These are phyloP conservation scores for Speoplatyrhinus poulsoni DNA, from an alignment of 2,113 vertebrate genomes.

Conservation along the genomic window DNA sequence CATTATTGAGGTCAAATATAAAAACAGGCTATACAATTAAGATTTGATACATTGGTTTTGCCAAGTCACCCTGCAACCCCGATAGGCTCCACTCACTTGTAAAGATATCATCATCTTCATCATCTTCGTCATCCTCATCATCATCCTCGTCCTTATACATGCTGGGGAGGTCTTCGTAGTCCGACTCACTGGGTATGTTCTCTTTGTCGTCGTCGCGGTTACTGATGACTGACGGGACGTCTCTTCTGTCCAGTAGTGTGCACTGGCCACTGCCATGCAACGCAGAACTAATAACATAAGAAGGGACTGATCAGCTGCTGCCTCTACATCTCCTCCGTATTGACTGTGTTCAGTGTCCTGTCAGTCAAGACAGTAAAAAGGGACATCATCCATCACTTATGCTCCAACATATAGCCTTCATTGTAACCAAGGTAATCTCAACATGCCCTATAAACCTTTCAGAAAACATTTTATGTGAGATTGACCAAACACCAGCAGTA, in stretches of 20 bases:
- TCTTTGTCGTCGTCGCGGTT: conserved; percentile 98
- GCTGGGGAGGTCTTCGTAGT: conserved; percentile 93
- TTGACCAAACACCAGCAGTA: background rate
- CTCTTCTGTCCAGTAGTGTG: conserved; percentile 86
- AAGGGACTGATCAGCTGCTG: background rate
- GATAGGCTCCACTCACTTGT: conserved; percentile 78
- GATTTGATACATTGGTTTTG: background rate
- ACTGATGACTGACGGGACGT: conserved; percentile 92
- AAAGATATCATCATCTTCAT: conserved; percentile 90
- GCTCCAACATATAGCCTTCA: background rate
- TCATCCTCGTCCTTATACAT: conserved; percentile 91
- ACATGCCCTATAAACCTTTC: too few species aligned
- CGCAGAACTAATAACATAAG: conserved; percentile 77
- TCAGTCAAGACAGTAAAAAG: background rate
- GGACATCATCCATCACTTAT: background rate
- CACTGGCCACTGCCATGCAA: conserved; percentile 83
- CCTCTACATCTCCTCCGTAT: background rate
- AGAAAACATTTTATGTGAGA: too few species aligned
- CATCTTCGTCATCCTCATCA: conserved; percentile 84
- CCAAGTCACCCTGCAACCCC: background rate
- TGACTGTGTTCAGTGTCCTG: background rate
- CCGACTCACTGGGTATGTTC: conserved; percentile 92
- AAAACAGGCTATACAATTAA: background rate
- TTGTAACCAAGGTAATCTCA: too few species aligned
- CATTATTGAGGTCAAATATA: background rate